Conservation (phyloP, 2,113 vertebrate species). For the Lophotis ruficrista region DNA sequence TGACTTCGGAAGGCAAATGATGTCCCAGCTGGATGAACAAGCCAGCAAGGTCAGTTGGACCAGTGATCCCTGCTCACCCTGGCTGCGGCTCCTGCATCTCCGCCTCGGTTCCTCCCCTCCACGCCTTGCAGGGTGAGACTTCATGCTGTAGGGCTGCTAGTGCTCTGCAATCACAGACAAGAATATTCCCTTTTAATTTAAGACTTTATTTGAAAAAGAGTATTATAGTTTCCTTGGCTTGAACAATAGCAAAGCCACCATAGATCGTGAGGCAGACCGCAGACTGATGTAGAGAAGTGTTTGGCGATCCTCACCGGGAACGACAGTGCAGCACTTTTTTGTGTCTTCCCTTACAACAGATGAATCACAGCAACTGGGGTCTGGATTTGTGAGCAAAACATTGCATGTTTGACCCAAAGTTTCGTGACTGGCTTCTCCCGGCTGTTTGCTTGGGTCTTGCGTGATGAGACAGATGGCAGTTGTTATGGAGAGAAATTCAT, state of each 20-base stretch:
- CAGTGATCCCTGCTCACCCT: not conserved
- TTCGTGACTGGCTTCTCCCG: not conserved
- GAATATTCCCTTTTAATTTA: not conserved
- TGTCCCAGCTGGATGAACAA: not conserved
- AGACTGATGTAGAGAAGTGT: not conserved
- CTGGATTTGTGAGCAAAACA: not conserved
- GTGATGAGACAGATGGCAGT: not conserved
- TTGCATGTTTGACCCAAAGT: not conserved
- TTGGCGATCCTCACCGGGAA: not conserved
- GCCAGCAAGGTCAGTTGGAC: not conserved
- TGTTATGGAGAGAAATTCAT: not conserved
- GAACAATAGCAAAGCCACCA: not conserved
- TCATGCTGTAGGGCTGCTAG: rapidly evolving
- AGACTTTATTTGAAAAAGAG: not conserved
- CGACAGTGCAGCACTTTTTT: not conserved
- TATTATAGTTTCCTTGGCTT: not conserved
- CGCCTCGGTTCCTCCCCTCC: not conserved
- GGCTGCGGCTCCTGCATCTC: not conserved
- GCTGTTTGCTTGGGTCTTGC: not conserved
- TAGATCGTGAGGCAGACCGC: not conserved
- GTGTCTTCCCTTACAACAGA: not conserved
- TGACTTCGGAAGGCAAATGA: not conserved
- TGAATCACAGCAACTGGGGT: not conserved
- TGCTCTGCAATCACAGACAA: not conserved
- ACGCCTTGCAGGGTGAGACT: not conserved